phyloP scores from a whole-genome alignment of 2,888 invertebrate genomes.

The Autographa pulchrina region DNA sequence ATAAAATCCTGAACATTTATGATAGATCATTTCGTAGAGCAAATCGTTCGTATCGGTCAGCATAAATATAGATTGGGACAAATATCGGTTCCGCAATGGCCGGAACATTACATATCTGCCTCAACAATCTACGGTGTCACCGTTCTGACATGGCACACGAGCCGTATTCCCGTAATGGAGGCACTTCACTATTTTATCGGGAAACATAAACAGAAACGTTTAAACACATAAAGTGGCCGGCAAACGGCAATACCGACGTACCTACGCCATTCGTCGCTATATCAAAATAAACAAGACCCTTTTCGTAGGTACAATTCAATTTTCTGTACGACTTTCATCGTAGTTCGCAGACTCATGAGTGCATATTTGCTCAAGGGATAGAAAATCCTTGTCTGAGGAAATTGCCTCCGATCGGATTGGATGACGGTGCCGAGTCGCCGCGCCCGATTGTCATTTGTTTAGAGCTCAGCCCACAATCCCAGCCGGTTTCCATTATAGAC shows the following conservation, averaged over 20 bases:
- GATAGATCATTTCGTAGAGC: slow-evolving; percentile 3
- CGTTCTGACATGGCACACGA: slow-evolving; percentile 35
- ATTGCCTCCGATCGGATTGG: slow-evolving; percentile 82
- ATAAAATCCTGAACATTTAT: not conserved
- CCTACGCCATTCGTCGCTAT: slow-evolving; percentile 51
- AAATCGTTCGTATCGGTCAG: not conserved
- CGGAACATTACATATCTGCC: slow-evolving; percentile 32
- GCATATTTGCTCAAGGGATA: slow-evolving; percentile 81
- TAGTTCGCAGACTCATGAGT: slow-evolving; percentile 77
- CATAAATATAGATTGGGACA: slow-evolving; percentile 31
- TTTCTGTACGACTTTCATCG: slow-evolving; percentile 76
- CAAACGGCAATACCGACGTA: slow-evolving; percentile 44
- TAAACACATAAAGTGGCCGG: slow-evolving; percentile 50
- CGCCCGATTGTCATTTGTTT: slow-evolving; percentile 76
- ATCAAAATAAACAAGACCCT: slow-evolving; percentile 69
- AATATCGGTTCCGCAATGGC: slow-evolving; percentile 41
- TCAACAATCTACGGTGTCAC: slow-evolving; percentile 46
- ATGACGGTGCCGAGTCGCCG: slow-evolving; percentile 69
- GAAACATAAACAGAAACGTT: slow-evolving; percentile 54
- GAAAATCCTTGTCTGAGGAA: slow-evolving; percentile 79
- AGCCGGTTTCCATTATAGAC: slow-evolving; percentile 62
- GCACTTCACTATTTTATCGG: slow-evolving; percentile 54
- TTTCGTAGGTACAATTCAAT: slow-evolving; percentile 78
- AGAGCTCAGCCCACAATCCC: slow-evolving; percentile 64
- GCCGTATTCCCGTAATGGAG: slow-evolving; percentile 34